Evolutionary conservation across 2,888 invertebrate species (phyloP).

Genomic region (Mamestra brassicae): DNA sequence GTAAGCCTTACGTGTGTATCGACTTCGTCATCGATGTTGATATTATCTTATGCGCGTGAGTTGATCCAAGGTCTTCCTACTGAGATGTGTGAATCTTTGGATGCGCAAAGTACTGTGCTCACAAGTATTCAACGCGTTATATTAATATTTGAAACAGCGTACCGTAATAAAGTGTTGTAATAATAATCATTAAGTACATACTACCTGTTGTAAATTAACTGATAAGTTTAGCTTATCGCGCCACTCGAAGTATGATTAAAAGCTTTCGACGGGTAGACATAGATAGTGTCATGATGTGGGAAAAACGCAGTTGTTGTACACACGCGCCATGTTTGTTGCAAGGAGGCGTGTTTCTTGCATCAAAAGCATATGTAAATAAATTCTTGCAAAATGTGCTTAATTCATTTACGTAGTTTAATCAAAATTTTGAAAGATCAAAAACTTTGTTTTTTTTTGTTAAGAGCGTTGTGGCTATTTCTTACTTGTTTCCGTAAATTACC

Average conservation of each 20-base stretch:
- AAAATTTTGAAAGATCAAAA: not conserved
- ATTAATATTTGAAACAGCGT: conserved; percentile 37
- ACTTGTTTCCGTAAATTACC: not conserved
- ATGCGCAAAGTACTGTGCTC: conserved; percentile 53
- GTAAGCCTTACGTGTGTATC: conserved; percentile 56
- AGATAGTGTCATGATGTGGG: conserved; percentile 64
- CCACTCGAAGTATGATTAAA: conserved; percentile 68
- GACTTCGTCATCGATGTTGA: conserved; percentile 58
- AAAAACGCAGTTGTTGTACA: conserved; percentile 62
- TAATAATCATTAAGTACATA: conserved; percentile 57
- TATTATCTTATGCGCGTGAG: conserved; percentile 56
- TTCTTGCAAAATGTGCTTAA: not conserved
- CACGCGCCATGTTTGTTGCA: conserved; percentile 20
- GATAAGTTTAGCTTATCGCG: conserved; percentile 68
- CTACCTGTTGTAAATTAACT: conserved; percentile 67
- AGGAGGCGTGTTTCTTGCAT: conserved; percentile 9
- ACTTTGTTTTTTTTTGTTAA: too few species aligned
- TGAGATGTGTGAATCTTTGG: conserved; percentile 52
- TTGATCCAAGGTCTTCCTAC: conserved; percentile 62
- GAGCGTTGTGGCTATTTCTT: not conserved
- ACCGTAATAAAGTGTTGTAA: conserved; percentile 56
- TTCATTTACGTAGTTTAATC: not conserved
- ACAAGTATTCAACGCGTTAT: conserved; percentile 7
- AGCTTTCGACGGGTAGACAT: conserved; percentile 59
- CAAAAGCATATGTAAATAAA: not conserved